phyloP scores from a whole-genome alignment of 2,797 vertebrate species.

The Scolopax rusticola region DNA sequence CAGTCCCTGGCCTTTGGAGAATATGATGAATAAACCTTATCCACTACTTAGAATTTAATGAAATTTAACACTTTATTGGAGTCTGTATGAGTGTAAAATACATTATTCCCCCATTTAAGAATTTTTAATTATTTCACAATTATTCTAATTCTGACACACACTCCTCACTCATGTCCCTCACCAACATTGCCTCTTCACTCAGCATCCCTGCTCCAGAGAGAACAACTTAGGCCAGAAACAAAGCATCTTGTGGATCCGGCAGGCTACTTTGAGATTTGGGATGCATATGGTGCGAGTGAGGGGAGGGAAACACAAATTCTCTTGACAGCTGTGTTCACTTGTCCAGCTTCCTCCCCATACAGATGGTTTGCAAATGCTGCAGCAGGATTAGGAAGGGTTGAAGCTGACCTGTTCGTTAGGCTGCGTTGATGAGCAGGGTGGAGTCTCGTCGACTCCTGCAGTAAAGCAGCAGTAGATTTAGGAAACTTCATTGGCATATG shows the following conservation, averaged over 20 bases:
- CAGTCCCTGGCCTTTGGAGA: background rate
- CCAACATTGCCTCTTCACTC: background rate
- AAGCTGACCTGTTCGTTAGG: background rate
- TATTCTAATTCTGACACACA: accelerated
- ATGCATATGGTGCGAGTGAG: background rate
- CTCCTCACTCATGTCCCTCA: background rate
- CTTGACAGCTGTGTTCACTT: background rate
- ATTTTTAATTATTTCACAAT: background rate
- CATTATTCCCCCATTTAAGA: background rate
- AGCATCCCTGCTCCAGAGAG: background rate
- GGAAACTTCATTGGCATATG: background rate
- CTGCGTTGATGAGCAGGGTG: background rate
- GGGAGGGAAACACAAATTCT: background rate
- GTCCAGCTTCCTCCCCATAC: background rate
- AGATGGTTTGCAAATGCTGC: background rate
- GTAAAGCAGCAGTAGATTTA: background rate
- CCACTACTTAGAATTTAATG: background rate
- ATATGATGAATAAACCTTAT: background rate
- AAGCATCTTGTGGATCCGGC: accelerated
- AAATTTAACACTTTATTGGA: background rate
- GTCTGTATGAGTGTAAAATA: background rate
- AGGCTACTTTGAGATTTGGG: background rate
- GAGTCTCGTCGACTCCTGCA: background rate
- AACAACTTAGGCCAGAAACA: background rate
- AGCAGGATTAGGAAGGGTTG: background rate